Conservation (phyloP, 2,888 invertebrate genomes). For the Mechanitis messenoides region DNA sequence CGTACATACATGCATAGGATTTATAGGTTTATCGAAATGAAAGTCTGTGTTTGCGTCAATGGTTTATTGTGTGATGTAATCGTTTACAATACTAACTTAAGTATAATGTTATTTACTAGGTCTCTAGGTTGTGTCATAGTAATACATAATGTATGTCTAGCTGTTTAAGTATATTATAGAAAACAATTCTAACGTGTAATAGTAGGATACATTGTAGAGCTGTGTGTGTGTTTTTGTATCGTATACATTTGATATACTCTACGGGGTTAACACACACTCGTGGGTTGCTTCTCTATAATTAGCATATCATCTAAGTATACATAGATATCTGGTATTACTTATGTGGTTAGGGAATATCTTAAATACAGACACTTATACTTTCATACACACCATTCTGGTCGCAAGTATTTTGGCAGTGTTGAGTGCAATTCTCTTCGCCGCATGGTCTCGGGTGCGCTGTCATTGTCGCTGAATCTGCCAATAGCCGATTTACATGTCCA, state of each 20-base stretch:
- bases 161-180: neutral
- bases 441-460: slow-evolving; percentile 45
- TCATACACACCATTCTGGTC: slow-evolving; percentile 65
- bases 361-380: slow-evolving; percentile 14
- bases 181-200: neutral
- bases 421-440: slow-evolving; percentile 60
- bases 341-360: slow-evolving; percentile 6
- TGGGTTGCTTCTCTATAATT: slow-evolving; percentile 9
- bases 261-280: slow-evolving; percentile 4
- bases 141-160: neutral
- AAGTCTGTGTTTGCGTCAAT: slow-evolving; percentile 39
- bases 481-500: slow-evolving; percentile 37
- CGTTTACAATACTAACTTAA: slow-evolving; percentile 18
- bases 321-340: slow-evolving; percentile 2
- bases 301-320: slow-evolving; percentile 11
- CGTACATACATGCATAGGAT: slow-evolving; percentile 25
- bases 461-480: slow-evolving; percentile 53
- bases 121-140: neutral
- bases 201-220: neutral
- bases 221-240: neutral
- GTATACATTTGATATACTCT: neutral
- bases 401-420: slow-evolving; percentile 57
- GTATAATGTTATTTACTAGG: neutral
- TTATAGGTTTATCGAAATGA: slow-evolving; percentile 36
- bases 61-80: slow-evolving; percentile 41